These are phyloP conservation scores for Malurus leucopterus DNA, from an alignment of 2,797 vertebrate genomes.

Conservation along the genomic window DNA sequence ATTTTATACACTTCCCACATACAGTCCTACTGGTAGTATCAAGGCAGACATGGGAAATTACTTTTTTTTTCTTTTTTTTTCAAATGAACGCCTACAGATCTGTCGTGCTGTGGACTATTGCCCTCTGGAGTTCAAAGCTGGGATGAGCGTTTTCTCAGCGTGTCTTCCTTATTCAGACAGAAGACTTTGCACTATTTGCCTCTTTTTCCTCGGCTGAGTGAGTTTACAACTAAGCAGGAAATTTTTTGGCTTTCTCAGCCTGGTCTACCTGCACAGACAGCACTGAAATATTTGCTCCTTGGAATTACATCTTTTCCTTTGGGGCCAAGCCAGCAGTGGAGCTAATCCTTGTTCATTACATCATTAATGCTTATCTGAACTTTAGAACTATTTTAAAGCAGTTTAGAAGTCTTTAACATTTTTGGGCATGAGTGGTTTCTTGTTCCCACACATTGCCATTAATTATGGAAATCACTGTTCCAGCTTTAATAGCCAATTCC, in stretches of 20 bases:
- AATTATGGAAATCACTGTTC: not conserved
- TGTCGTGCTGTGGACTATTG: slow-evolving; percentile 23
- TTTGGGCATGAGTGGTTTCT: slow-evolving; percentile 26
- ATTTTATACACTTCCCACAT: not conserved
- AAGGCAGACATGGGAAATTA: not conserved
- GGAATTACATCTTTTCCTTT: not conserved
- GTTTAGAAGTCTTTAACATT: slow-evolving; percentile 44
- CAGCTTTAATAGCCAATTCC: not conserved
- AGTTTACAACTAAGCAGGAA: not conserved
- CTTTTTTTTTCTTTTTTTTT: not conserved
- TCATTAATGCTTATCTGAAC: slow-evolving; percentile 55
- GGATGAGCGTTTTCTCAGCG: not conserved
- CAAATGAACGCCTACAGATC: not conserved
- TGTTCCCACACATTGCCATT: slow-evolving; percentile 17
- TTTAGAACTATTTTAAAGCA: slow-evolving; percentile 57
- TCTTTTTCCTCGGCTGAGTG: not conserved
- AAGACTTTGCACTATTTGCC: not conserved
- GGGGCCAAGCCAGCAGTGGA: slow-evolving; percentile 24
- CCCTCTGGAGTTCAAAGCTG: slow-evolving; percentile 52
- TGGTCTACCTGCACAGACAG: not conserved
- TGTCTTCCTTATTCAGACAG: not conserved
- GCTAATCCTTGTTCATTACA: slow-evolving; percentile 61
- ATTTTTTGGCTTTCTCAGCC: not conserved
- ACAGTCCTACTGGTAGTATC: not conserved
- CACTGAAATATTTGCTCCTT: slow-evolving; percentile 16